phyloP scores from a whole-genome alignment of 2,797 vertebrate species.

The Eptatretus atami region DNA sequence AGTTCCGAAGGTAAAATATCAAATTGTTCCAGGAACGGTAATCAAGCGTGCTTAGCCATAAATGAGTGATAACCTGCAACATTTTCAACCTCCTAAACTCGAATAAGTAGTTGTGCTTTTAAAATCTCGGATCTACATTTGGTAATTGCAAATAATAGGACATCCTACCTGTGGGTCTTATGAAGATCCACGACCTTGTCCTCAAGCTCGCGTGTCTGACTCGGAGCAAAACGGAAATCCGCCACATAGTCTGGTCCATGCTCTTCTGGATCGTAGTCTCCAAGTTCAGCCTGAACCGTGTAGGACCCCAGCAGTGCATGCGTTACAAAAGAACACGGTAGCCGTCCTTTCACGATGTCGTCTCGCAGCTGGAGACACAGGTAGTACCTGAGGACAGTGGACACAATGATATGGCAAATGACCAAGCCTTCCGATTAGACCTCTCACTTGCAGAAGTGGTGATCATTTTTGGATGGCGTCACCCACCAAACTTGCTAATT shows the following conservation, averaged over 20 bases:
- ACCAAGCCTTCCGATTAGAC: too few relatives aligned
- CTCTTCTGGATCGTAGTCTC: slow-evolving; percentile 55
- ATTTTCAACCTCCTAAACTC: too few relatives aligned
- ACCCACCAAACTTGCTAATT: too few relatives aligned
- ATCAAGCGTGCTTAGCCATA: too few relatives aligned
- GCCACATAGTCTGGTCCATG: slow-evolving; percentile 51
- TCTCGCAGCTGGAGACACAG: slow-evolving; percentile 79
- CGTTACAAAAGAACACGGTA: slow-evolving; percentile 85
- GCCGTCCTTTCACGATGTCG: slow-evolving; percentile 63
- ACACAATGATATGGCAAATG: too few relatives aligned
- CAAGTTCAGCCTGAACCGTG: slow-evolving; percentile 62
- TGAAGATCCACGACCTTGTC: slow-evolving; percentile 87
- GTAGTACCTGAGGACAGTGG: slow-evolving; percentile 37
- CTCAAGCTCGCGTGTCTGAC: slow-evolving; percentile 72
- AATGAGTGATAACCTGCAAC: too few relatives aligned
- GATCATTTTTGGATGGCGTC: too few relatives aligned
- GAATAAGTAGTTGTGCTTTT: too few relatives aligned
- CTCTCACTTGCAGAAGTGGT: too few relatives aligned
- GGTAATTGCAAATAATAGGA: background rate
- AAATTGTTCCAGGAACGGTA: too few relatives aligned
- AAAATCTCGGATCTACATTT: too few relatives aligned
- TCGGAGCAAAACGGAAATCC: slow-evolving; percentile 67
- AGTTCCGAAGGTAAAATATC: too few relatives aligned
- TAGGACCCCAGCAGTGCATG: slow-evolving; percentile 83
- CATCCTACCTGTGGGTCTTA: slow-evolving; percentile 47